phyloP scores from a whole-genome alignment of 2,888 invertebrate species.

The Pterostichus niger region DNA sequence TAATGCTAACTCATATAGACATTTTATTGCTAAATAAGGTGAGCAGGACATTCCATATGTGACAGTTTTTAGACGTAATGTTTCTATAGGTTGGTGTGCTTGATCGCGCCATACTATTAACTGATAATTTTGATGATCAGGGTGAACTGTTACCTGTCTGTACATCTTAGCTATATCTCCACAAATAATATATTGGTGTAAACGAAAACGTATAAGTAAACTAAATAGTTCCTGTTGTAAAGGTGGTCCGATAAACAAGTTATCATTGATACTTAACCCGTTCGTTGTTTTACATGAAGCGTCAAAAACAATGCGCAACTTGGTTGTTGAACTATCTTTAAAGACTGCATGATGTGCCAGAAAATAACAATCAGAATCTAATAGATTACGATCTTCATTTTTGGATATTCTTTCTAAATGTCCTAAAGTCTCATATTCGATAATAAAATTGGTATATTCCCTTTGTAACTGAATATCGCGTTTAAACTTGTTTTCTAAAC shows the following conservation, averaged over 20 bases:
- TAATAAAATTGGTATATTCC: not conserved
- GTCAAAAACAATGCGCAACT: conserved; percentile 3
- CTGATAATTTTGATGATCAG: no score
- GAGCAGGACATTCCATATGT: not conserved
- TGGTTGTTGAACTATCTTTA: not conserved
- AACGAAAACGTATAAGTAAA: no score
- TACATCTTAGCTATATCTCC: no score
- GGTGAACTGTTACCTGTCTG: no score
- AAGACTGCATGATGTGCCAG: not conserved
- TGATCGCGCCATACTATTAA: no score
- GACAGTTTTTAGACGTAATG: not conserved
- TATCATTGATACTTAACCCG: not conserved
- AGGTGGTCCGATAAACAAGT: no score
- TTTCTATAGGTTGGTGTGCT: no score
- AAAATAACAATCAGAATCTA: not conserved
- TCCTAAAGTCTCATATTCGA: not conserved
- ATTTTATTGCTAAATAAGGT: conserved; percentile 13
- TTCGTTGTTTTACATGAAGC: not conserved
- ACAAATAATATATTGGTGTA: no score
- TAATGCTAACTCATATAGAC: not conserved
- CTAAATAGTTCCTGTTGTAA: no score
- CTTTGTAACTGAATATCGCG: not conserved
- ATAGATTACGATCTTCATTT: not conserved
- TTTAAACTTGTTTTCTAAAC: not conserved
- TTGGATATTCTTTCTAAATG: not conserved